Percentiles rank a stretch among this genome's conserved stretches.
These are phyloP conservation scores for Microcebus griseorufus DNA, from an alignment of 2,113 vertebrate species.

Conservation along the genomic window DNA sequence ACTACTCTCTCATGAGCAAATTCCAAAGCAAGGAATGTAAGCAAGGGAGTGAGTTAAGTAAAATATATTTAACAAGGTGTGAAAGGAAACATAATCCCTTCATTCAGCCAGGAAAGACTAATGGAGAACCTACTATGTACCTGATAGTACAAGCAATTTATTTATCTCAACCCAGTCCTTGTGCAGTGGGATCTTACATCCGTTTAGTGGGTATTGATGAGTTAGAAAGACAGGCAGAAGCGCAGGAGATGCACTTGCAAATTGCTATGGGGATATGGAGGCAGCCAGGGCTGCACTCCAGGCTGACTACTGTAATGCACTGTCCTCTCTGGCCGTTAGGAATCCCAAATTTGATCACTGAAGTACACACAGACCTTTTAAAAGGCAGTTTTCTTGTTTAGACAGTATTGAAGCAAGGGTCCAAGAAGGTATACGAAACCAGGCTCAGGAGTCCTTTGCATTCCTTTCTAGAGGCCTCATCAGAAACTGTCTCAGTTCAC, in stretches of 20 bases:
- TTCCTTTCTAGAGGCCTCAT: accelerated
- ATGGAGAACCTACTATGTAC: accelerated
- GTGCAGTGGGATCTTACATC: accelerated
- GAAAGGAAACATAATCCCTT: background rate
- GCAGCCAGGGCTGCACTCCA: too few relatives aligned
- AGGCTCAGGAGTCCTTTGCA: accelerated
- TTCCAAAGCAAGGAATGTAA: background rate
- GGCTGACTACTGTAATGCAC: accelerated
- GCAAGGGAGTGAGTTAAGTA: background rate
- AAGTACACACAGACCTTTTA: accelerated
- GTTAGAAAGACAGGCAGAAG: background rate
- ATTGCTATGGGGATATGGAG: accelerated
- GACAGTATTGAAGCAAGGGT: accelerated
- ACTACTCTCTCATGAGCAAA: background rate
- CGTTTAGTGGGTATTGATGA: accelerated
- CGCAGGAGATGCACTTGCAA: accelerated
- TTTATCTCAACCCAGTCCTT: accelerated
- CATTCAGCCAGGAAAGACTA: background rate
- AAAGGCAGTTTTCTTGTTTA: accelerated
- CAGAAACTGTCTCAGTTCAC: background rate
- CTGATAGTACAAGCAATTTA: accelerated
- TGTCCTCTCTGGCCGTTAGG: background rate
- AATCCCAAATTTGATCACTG: background rate
- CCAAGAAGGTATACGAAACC: too few relatives aligned
- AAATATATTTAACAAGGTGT: background rate